Evolutionary conservation across 2,797 vertebrate genomes (phyloP).

Genomic region (Lagorchestes hirsutus): DNA sequence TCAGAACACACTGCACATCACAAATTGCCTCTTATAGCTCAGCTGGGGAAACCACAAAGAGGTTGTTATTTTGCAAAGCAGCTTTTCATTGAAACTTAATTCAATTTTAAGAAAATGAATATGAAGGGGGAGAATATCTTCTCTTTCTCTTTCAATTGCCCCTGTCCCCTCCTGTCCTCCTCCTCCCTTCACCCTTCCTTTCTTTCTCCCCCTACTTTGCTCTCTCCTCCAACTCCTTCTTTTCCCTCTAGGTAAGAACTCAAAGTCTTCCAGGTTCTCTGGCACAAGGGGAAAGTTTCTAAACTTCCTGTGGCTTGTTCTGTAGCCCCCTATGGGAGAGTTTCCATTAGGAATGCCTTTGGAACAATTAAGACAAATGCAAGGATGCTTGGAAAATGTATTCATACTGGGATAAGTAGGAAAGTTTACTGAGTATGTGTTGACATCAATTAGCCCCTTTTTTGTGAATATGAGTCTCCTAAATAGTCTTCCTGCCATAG

Average conservation of each 20-base stretch:
- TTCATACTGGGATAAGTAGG: background rate
- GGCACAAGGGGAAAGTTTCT: slow-evolving; percentile 39
- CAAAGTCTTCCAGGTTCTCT: slow-evolving; percentile 40
- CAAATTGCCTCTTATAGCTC: slow-evolving; percentile 63
- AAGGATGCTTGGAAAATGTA: slow-evolving; percentile 20
- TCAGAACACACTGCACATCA: slow-evolving; percentile 55
- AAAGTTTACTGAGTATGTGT: background rate
- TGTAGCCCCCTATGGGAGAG: slow-evolving; percentile 54
- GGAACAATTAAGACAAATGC: slow-evolving; percentile 5
- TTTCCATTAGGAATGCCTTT: background rate
- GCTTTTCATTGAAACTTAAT: slow-evolving; percentile 67
- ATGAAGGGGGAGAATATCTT: slow-evolving; percentile 54
- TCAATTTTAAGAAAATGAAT: slow-evolving; percentile 67
- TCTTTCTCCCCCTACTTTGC: background rate
- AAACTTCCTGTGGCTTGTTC: slow-evolving; percentile 30
- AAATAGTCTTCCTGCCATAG: background rate
- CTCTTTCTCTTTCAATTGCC: slow-evolving; percentile 52
- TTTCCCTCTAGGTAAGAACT: slow-evolving; percentile 6
- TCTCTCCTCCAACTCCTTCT: background rate
- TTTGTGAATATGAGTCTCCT: background rate
- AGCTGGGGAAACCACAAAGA: slow-evolving; percentile 68
- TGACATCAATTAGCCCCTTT: background rate
- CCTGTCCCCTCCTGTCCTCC: background rate
- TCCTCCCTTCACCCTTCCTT: background rate
- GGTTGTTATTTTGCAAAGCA: slow-evolving; percentile 70